phyloP scores from a whole-genome alignment of 2,888 invertebrate species.

The Periphyllus acericola region DNA sequence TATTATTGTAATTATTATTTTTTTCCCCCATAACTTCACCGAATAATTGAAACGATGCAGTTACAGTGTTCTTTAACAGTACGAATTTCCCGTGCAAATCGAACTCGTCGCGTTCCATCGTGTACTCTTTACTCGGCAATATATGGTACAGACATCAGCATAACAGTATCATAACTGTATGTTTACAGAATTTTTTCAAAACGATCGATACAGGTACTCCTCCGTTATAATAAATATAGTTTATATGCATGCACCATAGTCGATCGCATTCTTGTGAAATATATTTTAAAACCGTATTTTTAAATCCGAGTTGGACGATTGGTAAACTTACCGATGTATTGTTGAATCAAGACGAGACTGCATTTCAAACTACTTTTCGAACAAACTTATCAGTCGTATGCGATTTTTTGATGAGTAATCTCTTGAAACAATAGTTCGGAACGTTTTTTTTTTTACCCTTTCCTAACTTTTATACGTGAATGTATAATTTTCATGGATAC shows the following conservation, averaged over 20 bases:
- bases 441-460: background rate
- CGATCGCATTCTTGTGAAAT: no score
- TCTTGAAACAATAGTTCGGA: background rate
- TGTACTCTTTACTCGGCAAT: no score
- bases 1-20: no score
- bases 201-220: background rate
- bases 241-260: background rate
- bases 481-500: background rate
- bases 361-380: background rate
- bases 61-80: no score
- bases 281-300: background rate
- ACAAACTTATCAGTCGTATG: background rate
- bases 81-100: background rate
- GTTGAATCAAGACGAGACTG: background rate
- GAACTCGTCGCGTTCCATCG: background rate
- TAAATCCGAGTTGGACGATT: background rate
- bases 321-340: background rate
- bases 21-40: background rate
- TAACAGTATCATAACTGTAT: no score
- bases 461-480: background rate
- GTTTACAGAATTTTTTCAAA: background rate
- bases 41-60: no score
- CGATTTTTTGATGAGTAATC: background rate
- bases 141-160: no score
- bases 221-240: background rate